Evolutionary conservation across 2,888 invertebrate species (phyloP), one percentile per base, ranked within the genome.

Genomic region (Trichopoda pennipes): DNA sequence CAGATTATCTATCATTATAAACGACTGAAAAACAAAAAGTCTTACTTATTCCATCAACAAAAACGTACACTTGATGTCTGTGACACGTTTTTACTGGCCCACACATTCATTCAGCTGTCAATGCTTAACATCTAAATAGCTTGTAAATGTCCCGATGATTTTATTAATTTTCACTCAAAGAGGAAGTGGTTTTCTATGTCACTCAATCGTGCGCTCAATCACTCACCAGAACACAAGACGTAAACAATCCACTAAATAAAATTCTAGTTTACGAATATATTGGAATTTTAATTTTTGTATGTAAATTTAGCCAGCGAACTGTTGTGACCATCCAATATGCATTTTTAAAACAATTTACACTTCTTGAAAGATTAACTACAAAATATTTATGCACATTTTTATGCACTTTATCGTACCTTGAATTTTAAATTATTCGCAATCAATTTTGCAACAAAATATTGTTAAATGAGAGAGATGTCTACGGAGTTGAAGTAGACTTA

Each of bases 321-420:
- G 55, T 60, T 55, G 47, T 76, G 76, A 47, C 76, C 76, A 77
- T 69, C 76, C 76, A 70, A 77, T 77, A 77, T 61, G 76, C 69
- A 69, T 55, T 69, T 77, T 61, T 19, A 1, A 60, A 58, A 76
- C 12, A 51, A 55, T 53, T 56, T 44, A 64, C 74, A 63, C 63
- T 49, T 63, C 53, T 66, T 32, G 19, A 58, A 51, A 51, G 38
- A 47, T 64, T 64, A 78, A 72, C 28, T 51, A 58, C 64, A 64
- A 72, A 78, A 72, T 78, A 78, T 72, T 78, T 78, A 72, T 78
- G 78, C 72, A 72, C 72, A 79, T 73, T 79, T 38, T 79, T 64
- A 35, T 68, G 51, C 42, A 47, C 60, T 77, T 77, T 28, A 60
- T 35, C 35, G 60, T 60, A 73, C 72, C 78, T 79, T 79, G 78